phyloP scores from a whole-genome alignment of 2,797 vertebrate species.

The Enoplosus armatus region DNA sequence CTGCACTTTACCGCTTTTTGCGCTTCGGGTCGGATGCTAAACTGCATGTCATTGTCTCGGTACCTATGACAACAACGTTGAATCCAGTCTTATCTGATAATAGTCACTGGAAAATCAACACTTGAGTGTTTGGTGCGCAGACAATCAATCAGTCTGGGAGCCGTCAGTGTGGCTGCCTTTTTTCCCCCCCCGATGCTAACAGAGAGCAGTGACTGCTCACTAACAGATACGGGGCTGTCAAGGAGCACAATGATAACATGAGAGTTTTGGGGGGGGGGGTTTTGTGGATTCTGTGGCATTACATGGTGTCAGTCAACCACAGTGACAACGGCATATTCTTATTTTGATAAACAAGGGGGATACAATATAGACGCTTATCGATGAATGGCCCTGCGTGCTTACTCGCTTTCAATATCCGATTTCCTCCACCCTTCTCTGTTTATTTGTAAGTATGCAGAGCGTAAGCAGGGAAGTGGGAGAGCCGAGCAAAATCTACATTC shows the following conservation, averaged over 20 bases:
- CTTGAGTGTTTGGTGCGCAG: not conserved
- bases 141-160: constrained; percentile 11
- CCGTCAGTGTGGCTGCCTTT: not conserved
- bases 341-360: not conserved
- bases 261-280: too few relatives aligned
- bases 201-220: not conserved
- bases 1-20: too few relatives aligned
- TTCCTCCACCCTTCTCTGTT: not conserved
- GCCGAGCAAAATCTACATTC: not conserved
- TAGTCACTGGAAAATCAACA: constrained; percentile 8
- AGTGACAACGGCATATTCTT: not conserved
- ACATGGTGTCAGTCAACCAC: not conserved
- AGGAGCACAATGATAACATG: not conserved
- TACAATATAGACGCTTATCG: constrained; percentile 3
- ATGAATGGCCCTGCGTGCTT: constrained; percentile 6
- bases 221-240: not conserved
- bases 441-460: not conserved
- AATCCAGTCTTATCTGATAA: not conserved
- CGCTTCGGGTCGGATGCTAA: too few relatives aligned
- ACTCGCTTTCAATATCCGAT: constrained; percentile 15
- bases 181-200: not conserved
- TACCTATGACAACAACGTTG: too few relatives aligned
- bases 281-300: constrained; percentile 1
- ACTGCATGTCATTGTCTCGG: too few relatives aligned
- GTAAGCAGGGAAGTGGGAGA: not conserved